These are phyloP conservation scores for Narcine bancroftii DNA, from an alignment of 2,113 vertebrate genomes.

Conservation along the genomic window DNA sequence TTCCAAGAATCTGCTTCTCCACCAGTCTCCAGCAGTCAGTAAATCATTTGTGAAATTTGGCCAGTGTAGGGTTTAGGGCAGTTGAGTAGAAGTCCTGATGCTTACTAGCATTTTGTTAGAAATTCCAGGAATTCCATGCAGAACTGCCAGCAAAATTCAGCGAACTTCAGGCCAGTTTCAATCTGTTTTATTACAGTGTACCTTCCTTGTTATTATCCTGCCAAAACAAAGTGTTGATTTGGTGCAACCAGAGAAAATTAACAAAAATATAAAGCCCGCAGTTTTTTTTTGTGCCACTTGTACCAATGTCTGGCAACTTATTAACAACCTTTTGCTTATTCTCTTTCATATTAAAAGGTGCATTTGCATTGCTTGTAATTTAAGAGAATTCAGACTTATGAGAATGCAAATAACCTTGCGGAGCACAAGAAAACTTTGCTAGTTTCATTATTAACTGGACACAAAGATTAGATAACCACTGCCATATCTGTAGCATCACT, in stretches of 20 bases:
- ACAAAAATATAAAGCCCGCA: neutral
- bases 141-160: too few relatives aligned
- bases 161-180: neutral
- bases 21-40: too few relatives aligned
- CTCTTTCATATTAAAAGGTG: neutral
- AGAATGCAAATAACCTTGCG: neutral
- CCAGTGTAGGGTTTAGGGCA: too few relatives aligned
- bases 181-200: neutral
- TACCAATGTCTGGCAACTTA: neutral
- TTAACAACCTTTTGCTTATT: neutral
- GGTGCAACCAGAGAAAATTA: neutral
- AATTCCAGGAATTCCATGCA: neutral
- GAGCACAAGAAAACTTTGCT: neutral
- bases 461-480: neutral
- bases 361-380: conserved; percentile 1
- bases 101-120: too few relatives aligned
- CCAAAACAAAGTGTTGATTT: neutral
- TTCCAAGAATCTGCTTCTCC: too few relatives aligned
- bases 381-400: neutral
- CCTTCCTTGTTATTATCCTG: neutral
- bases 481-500: neutral
- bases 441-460: neutral
- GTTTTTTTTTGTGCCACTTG: neutral
- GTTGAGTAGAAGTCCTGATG: too few relatives aligned
- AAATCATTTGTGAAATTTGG: too few relatives aligned